Conservation (phyloP, 2,888 invertebrate genomes). For the Drosophila algonquin region DNA sequence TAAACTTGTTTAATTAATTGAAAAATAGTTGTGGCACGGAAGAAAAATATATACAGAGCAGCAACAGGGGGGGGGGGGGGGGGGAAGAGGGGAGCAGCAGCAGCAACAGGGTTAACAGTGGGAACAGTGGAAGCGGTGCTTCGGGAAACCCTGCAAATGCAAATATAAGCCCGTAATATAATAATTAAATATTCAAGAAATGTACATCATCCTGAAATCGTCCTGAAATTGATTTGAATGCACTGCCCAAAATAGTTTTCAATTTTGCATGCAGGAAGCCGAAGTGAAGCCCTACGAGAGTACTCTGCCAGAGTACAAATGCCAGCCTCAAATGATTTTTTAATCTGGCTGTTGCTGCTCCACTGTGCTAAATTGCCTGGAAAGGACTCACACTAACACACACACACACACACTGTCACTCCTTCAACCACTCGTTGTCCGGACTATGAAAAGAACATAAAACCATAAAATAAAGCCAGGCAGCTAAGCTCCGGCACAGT, state of each 20-base stretch:
- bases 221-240: not conserved
- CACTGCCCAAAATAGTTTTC: not conserved
- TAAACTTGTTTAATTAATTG: constrained; percentile 76
- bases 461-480: constrained; percentile 18
- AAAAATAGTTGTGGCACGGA: constrained; percentile 47
- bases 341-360: constrained; percentile 18
- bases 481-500: constrained; percentile 18
- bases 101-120: not conserved
- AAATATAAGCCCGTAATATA: not conserved
- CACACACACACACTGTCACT: too few species aligned
- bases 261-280: constrained; percentile 6
- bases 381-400: constrained; percentile 3
- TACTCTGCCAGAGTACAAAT: not conserved
- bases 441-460: constrained; percentile 20
- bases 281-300: not conserved
- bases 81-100: too few species aligned
- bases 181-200: not conserved
- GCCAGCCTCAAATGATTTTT: constrained; percentile 25
- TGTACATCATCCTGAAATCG: not conserved
- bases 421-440: too few species aligned
- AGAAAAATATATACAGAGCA: not conserved
- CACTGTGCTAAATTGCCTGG: constrained; percentile 32
- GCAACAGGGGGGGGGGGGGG: not conserved
- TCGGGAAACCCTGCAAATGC: not conserved
- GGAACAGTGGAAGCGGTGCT: not conserved